Percentiles rank a stretch among this genome's conserved stretches.
Evolutionary conservation across 2,797 vertebrate species (phyloP).

Genomic region (Channa striata): DNA sequence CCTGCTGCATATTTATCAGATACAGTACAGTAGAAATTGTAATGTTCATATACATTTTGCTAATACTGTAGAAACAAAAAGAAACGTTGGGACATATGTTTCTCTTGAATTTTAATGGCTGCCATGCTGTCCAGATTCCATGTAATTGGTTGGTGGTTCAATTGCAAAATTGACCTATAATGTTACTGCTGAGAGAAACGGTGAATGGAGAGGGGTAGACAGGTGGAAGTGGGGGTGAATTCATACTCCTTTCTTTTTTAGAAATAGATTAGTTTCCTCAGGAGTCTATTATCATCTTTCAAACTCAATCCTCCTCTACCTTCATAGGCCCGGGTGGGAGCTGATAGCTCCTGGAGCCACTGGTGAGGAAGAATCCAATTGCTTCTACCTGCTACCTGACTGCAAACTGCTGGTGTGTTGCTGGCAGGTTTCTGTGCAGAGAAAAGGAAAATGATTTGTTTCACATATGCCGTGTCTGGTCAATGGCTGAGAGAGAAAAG

Average conservation of each 20-base stretch:
- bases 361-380: conserved; percentile 59
- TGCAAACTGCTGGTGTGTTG: conserved; percentile 22
- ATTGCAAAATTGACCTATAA: conserved; percentile 52
- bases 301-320: conserved; percentile 69
- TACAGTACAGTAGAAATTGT: neutral
- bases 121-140: conserved; percentile 18
- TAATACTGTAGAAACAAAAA: conserved; percentile 1
- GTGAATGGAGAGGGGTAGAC: conserved; percentile 29
- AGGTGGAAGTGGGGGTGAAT: conserved; percentile 56
- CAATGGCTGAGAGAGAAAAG: conserved; percentile 45
- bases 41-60: conserved; percentile 10
- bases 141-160: conserved; percentile 61
- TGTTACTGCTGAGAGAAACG: conserved; percentile 30
- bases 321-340: conserved; percentile 60
- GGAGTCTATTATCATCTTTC: conserved; percentile 80
- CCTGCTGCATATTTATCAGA: neutral
- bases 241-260: conserved; percentile 66
- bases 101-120: conserved; percentile 28
- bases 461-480: conserved; percentile 44
- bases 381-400: conserved; percentile 50
- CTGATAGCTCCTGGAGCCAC: conserved; percentile 62
- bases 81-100: neutral
- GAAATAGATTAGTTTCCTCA: conserved; percentile 77
- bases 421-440: conserved; percentile 38
- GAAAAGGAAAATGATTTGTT: conserved; percentile 57